Evolutionary conservation across 2,113 vertebrate genomes (phyloP), one percentile per base, ranked within the genome.

Genomic region (Meleagris gallopavo): DNA sequence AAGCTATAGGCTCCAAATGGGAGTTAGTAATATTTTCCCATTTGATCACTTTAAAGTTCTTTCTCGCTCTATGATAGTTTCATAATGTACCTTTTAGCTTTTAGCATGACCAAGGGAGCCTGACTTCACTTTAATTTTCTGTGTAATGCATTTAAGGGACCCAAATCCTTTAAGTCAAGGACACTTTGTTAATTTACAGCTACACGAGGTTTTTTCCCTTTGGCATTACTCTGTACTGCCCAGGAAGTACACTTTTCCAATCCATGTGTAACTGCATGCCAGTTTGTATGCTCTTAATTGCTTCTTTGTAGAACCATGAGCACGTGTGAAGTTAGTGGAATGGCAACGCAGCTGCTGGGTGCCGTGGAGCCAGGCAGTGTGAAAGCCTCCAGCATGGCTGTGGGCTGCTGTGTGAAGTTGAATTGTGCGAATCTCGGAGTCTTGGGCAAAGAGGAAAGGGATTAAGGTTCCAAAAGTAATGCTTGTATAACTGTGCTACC

Each of bases 41-140:
- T 55, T 71, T 61, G 41, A 80, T 91, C 46, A 57, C 13, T 92
- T 89, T 50, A 76, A 70, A 70, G 10, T 40, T 50, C 52, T 48
- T 65, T 83, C 75, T 91, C 19, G 15, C 41, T 74, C 87, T n/a
- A 11, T 18, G 18, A 46, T 67, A 55, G 29, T 52, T 86, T 86
- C 20, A 40, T 71, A 58, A 95, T 94, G 78, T 41, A n/a, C 41
- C 29, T 88, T 93, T 94, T 85, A 85, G 66, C 87, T 92, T 95
- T 94, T 83, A 97, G 50, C 7, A 29, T 48, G 29, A 89, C 83
- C 89, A 91, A 32, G 94, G 89, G 93, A 95, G 8, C 60, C 50
- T 64, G 66, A 66, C 20, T 83, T 88, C 36, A 27, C 65, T 90
- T 83, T 83, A 88, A 91, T 91, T 86, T 85, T 77, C 82, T 64